These are phyloP conservation scores for Phrixothrix hirtus DNA, from an alignment of 2,888 invertebrate species.

Conservation along the genomic window DNA sequence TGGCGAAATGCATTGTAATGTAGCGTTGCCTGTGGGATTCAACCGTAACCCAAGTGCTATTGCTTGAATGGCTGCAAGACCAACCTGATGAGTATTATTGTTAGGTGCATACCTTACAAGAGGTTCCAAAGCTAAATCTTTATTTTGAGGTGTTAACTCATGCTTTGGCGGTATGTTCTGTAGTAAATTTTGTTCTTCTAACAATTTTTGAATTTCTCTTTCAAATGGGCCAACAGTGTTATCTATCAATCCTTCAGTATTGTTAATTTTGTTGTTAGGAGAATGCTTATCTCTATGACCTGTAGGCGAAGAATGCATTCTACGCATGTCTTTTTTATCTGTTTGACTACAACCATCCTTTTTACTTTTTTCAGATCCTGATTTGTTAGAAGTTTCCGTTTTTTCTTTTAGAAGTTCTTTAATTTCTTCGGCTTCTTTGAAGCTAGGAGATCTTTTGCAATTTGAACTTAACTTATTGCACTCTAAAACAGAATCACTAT, in stretches of 20 bases:
- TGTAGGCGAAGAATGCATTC: constrained; percentile 60
- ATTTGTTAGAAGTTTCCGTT: constrained; percentile 60
- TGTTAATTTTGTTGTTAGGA: constrained; percentile 59
- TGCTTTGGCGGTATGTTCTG: constrained; percentile 65
- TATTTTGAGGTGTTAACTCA: constrained; percentile 64
- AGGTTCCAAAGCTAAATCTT: constrained; percentile 62
- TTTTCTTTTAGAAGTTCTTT: constrained; percentile 47
- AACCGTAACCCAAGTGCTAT: constrained; percentile 61
- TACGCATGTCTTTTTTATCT: constrained; percentile 64
- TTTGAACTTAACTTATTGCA: constrained; percentile 53
- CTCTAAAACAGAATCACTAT: constrained; percentile 53
- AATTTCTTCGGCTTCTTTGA: constrained; percentile 56
- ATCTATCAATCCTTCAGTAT: constrained; percentile 60
- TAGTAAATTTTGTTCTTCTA: constrained; percentile 71
- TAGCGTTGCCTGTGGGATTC: constrained; percentile 53
- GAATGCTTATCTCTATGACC: constrained; percentile 56
- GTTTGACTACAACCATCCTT: constrained; percentile 69
- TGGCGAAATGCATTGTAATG: constrained; percentile 54
- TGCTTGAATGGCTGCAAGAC: constrained; percentile 77
- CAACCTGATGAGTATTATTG: constrained; percentile 72
- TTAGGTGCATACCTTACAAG: constrained; percentile 52
- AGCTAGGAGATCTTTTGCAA: constrained; percentile 55
- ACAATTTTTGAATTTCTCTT: constrained; percentile 76
- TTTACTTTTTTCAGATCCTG: constrained; percentile 63
- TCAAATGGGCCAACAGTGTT: constrained; percentile 69